phyloP scores from a whole-genome alignment of 1,140 invertebrate species.

The Brachionus manjavacas region DNA sequence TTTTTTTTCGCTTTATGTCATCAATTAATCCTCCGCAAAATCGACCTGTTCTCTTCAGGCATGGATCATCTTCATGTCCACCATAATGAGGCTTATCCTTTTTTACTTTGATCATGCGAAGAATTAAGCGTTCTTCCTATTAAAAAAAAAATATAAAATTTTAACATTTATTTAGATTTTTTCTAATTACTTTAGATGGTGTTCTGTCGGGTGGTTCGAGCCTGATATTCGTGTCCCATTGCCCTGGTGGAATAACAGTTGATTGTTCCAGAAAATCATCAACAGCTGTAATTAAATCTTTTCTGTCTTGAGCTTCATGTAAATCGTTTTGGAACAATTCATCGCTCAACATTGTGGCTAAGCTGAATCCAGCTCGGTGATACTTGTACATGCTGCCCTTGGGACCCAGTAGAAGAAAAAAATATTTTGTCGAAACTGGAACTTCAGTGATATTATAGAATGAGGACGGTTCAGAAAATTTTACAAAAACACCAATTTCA shows the following conservation, averaged over 20 bases:
- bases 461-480: conserved; percentile 72
- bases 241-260: conserved; percentile 86
- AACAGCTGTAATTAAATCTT: conserved; percentile 66
- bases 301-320: conserved; percentile 72
- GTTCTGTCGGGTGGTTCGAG: conserved; percentile 94
- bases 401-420: conserved; percentile 89
- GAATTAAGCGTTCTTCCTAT: conserved; percentile 49
- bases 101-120: conserved; percentile 47
- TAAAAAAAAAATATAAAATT: not conserved
- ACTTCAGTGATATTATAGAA: conserved; percentile 59
- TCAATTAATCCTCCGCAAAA: conserved; percentile 80
- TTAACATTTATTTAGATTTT: not conserved
- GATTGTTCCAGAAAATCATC: conserved; percentile 92
- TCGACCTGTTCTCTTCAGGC: conserved; percentile 44
- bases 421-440: conserved; percentile 87
- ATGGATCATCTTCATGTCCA: conserved; percentile 61
- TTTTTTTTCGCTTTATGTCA: conserved; percentile 83
- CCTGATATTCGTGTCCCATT: conserved; percentile 92
- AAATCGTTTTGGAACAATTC: conserved; percentile 82
- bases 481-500: conserved; percentile 78
- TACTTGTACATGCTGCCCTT: conserved; percentile 73
- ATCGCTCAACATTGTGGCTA: conserved; percentile 92
- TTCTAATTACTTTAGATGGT: conserved; percentile 63
- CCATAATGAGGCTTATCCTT: conserved; percentile 41
- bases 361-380: conserved; percentile 88